Conservation (phyloP, 2,113 vertebrate species). For the Thinocorus orbignyianus region DNA sequence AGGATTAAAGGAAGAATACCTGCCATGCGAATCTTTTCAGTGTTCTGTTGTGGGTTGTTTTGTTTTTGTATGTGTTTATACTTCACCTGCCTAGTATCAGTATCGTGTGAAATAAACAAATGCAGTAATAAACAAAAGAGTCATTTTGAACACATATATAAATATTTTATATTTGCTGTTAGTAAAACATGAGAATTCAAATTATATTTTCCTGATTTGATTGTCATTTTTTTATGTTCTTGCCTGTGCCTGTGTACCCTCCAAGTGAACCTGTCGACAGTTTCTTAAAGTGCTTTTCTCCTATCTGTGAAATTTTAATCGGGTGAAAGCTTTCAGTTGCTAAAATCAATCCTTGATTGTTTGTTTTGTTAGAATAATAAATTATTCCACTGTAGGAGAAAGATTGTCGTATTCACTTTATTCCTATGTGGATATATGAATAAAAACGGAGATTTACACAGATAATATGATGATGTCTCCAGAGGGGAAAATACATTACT, state of each 20-base stretch:
- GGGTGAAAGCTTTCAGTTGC: background rate
- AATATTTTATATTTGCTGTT: slow-evolving; percentile 10
- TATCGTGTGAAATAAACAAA: background rate
- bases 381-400: background rate
- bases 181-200: background rate
- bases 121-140: background rate
- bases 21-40: background rate
- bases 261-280: background rate
- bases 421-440: background rate
- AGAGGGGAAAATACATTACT: background rate
- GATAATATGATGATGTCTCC: background rate
- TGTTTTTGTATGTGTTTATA: background rate
- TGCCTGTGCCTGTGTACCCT: background rate
- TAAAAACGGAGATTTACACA: background rate
- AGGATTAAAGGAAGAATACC: background rate
- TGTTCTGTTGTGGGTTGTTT: background rate
- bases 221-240: background rate
- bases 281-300: background rate
- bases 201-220: background rate
- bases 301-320: background rate
- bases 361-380: background rate
- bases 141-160: background rate
- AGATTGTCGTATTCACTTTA: background rate
- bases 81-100: background rate
- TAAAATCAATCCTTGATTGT: background rate